Conservation (phyloP, 2,113 vertebrate species). For the Abramis brama region DNA sequence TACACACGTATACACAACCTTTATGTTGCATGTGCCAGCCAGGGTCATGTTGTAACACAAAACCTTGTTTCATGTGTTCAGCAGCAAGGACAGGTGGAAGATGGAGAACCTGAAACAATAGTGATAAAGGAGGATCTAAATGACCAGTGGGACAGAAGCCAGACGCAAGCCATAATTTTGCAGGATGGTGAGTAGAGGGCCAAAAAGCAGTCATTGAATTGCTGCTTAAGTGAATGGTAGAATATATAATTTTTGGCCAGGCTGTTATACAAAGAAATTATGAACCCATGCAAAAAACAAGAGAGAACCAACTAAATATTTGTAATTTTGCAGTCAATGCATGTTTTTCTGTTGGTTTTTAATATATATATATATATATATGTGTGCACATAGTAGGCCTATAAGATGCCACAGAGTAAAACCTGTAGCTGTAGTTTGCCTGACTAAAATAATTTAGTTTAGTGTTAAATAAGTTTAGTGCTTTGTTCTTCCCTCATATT, state of each 20-base stretch:
- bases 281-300: too few relatives aligned
- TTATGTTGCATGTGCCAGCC: neutral
- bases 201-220: neutral
- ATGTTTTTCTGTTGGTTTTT: too few relatives aligned
- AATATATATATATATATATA: fast-evolving
- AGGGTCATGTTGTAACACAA: constrained; percentile 21
- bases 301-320: too few relatives aligned
- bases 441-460: too few relatives aligned
- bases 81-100: constrained; percentile 53
- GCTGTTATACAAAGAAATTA: too few relatives aligned
- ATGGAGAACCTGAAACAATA: constrained; percentile 64
- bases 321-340: too few relatives aligned
- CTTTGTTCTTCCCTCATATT: too few relatives aligned
- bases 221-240: neutral
- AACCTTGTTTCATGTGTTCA: constrained; percentile 42
- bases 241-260: neutral
- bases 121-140: constrained; percentile 72
- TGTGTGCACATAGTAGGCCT: too few relatives aligned
- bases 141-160: constrained; percentile 42
- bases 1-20: neutral
- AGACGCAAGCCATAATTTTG: constrained; percentile 59
- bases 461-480: too few relatives aligned
- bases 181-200: constrained; percentile 69
- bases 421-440: too few relatives aligned
- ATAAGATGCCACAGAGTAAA: too few relatives aligned